phyloP scores from a whole-genome alignment of 2,797 vertebrate genomes.

The Erethizon dorsatum region DNA sequence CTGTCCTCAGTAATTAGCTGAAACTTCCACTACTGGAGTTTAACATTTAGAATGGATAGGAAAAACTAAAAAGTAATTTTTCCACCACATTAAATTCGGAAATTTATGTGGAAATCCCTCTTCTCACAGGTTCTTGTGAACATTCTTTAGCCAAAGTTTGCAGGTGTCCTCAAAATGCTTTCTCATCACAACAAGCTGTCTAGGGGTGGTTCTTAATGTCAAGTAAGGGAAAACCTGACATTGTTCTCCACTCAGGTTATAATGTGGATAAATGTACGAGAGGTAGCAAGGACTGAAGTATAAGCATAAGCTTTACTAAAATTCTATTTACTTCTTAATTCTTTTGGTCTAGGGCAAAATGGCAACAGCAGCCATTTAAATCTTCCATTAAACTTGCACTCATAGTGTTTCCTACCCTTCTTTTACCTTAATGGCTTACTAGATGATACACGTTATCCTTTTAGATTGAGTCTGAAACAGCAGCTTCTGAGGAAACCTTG shows the following conservation, averaged over 20 bases:
- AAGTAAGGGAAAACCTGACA: not conserved
- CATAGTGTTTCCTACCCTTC: not conserved
- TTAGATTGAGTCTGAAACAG: constrained; percentile 96
- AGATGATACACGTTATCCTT: not conserved
- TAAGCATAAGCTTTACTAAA: not conserved
- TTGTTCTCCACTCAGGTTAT: constrained; percentile 10
- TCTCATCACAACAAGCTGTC: constrained; percentile 20
- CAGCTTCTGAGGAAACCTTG: constrained; percentile 94
- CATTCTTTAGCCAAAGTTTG: constrained; percentile 1
- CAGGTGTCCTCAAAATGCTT: constrained; percentile 43
- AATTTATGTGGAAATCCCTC: constrained; percentile 51
- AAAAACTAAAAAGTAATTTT: constrained; percentile 44
- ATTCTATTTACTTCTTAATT: constrained; percentile 1
- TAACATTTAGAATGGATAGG: not conserved
- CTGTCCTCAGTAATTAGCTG: constrained; percentile 32
- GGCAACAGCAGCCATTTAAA: not conserved
- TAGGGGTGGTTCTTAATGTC: not conserved
- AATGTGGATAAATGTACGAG: not conserved
- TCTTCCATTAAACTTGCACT: not conserved
- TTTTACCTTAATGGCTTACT: not conserved
- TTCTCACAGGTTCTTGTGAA: constrained; percentile 25
- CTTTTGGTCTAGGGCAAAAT: constrained; percentile 11
- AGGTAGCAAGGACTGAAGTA: not conserved
- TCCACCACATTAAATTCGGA: not conserved
- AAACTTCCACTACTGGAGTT: not conserved